A percentile compares a stretch with the other conserved stretches of the same genome.
Evolutionary conservation across 2,888 invertebrate species (phyloP).

Genomic region (Catocala nupta): DNA sequence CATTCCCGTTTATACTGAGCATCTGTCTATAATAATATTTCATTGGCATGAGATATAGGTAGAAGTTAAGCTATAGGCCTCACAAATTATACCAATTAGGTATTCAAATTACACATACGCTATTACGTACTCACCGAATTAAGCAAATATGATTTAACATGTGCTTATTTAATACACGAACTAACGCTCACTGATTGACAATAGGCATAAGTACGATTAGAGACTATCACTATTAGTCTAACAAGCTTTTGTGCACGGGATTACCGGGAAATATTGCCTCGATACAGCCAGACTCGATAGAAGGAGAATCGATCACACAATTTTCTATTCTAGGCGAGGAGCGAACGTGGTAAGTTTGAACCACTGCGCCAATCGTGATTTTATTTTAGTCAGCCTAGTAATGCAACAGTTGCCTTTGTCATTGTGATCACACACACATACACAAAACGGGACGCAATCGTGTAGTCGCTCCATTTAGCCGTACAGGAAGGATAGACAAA

Average conservation of each 20-base stretch:
- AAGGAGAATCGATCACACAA: too few relatives aligned
- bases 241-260: background rate
- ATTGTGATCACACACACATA: too few relatives aligned
- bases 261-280: too few relatives aligned
- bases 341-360: too few relatives aligned
- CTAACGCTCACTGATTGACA: background rate
- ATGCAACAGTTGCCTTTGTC: too few relatives aligned
- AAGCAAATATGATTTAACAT: conserved; percentile 3
- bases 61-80: background rate
- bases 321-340: too few relatives aligned
- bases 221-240: background rate
- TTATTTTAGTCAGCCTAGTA: too few relatives aligned
- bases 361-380: too few relatives aligned
- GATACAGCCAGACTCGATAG: too few relatives aligned
- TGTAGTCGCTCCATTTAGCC: too few relatives aligned
- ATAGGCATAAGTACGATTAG: background rate
- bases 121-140: conserved; percentile 4
- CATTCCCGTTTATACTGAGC: background rate
- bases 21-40: background rate
- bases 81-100: conserved; percentile 1
- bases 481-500: too few relatives aligned
- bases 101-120: conserved; percentile 12
- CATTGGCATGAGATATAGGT: conserved; percentile 2
- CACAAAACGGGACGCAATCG: too few relatives aligned
- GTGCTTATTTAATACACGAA: background rate